Conservation (phyloP, 1,140 invertebrate species). For the Camponotus pennsylvanicus region DNA sequence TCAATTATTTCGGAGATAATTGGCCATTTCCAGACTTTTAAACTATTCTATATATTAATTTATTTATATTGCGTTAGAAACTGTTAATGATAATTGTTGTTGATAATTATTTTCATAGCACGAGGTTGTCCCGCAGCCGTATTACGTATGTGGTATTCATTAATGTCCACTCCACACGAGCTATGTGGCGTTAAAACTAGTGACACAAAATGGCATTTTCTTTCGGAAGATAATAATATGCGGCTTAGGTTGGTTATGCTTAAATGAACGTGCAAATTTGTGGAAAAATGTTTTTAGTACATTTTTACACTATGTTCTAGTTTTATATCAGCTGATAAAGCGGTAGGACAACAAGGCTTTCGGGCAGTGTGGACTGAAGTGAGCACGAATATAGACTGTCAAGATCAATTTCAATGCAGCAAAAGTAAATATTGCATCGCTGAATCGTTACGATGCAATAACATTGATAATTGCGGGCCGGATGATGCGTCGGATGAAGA, state of each 20-base stretch:
- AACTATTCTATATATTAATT: no score
- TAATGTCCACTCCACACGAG: conserved; percentile 92
- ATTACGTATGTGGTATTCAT: conserved; percentile 94
- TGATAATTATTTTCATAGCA: conserved; percentile 85
- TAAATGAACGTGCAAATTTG: background rate
- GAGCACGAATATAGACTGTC: conserved; percentile 86
- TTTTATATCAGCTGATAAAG: conserved; percentile 94
- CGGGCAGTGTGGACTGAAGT: conserved; percentile 96
- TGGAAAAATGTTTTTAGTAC: background rate
- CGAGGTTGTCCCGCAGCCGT: conserved; percentile 96
- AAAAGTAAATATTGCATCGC: conserved; percentile 93
- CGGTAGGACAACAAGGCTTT: conserved; percentile 93
- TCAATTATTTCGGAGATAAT: no score
- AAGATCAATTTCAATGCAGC: conserved; percentile 89
- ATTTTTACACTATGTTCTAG: conserved; percentile 82
- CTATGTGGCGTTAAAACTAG: conserved; percentile 94
- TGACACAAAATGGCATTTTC: conserved; percentile 92
- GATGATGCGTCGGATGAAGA: conserved; percentile 93
- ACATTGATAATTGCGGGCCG: conserved; percentile 92
- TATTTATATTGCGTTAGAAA: background rate
- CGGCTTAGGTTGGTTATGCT: conserved; percentile 89
- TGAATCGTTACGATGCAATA: conserved; percentile 92
- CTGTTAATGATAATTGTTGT: background rate
- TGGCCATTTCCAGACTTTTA: no score
- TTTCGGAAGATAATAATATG: conserved; percentile 94